Evolutionary conservation across 1,140 invertebrate genomes (phyloP).

Genomic region (Portunus trituberculatus): DNA sequence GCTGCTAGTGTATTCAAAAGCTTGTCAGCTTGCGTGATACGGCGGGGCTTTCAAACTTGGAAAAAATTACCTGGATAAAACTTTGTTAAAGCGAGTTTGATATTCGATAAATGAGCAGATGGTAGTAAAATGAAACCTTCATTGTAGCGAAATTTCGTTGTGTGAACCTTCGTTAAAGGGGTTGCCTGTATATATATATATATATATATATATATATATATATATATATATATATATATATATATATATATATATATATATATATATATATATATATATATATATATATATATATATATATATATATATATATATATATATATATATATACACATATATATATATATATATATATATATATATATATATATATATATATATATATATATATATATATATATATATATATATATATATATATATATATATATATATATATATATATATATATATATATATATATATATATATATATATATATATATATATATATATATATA

Average conservation of each 20-base stretch:
- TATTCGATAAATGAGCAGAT: no score
- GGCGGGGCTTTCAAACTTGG: no score
- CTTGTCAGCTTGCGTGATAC: no score
- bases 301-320: constrained; percentile 33
- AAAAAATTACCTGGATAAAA: no score
- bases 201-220: constrained; percentile 49
- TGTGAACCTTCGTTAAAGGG: no score
- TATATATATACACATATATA: constrained; percentile 45
- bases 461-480: no score
- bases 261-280: constrained; percentile 32
- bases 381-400: constrained; percentile 41
- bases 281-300: constrained; percentile 34
- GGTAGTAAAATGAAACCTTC: no score
- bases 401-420: constrained; percentile 51
- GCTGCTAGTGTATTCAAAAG: no score
- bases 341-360: constrained; percentile 49
- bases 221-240: constrained; percentile 49
- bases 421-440: constrained; percentile 51
- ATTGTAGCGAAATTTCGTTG: no score
- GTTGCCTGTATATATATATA: no score
- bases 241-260: constrained; percentile 42
- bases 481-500: no score
- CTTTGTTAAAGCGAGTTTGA: no score
- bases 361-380: constrained; percentile 49
- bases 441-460: constrained; percentile 32